phyloP scores from a whole-genome alignment of 2,113 vertebrate genomes.

The Bufo gargarizans region DNA sequence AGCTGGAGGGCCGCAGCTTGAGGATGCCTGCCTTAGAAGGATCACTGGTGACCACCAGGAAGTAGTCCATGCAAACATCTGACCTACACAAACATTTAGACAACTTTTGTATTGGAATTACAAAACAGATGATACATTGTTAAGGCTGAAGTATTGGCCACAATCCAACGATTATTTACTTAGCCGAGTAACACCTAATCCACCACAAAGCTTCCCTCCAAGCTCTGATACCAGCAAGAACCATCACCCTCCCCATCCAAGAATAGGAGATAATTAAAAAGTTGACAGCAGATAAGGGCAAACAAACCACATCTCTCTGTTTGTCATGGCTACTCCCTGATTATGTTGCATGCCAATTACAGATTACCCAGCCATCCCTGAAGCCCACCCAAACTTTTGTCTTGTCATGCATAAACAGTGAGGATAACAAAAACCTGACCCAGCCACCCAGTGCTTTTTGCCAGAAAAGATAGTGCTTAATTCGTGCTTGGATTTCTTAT shows the following conservation, averaged over 20 bases:
- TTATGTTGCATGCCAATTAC: slow-evolving; percentile 13
- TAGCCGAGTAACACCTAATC: neutral
- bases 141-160: neutral
- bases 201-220: neutral
- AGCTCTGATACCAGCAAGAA: slow-evolving; percentile 1
- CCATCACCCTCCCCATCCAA: neutral
- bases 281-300: slow-evolving; percentile 32
- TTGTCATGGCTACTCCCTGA: slow-evolving; percentile 41
- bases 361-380: slow-evolving; percentile 30
- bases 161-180: neutral
- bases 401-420: neutral
- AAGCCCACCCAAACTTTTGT: slow-evolving; percentile 15
- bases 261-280: neutral
- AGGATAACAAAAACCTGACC: slow-evolving; percentile 21
- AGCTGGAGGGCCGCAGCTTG: too few relatives aligned
- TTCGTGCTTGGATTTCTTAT: neutral
- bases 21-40: too few relatives aligned
- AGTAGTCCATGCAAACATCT: too few relatives aligned
- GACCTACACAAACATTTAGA: too few relatives aligned
- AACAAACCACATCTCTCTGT: slow-evolving; percentile 27
- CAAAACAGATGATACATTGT: neutral
- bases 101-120: neutral
- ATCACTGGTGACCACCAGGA: too few relatives aligned
- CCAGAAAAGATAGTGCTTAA: neutral
- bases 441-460: neutral